Base-by-base conservation (phyloP, 2,888 invertebrate genomes). In the Ashinkailepas kermadecensis region DNA sequence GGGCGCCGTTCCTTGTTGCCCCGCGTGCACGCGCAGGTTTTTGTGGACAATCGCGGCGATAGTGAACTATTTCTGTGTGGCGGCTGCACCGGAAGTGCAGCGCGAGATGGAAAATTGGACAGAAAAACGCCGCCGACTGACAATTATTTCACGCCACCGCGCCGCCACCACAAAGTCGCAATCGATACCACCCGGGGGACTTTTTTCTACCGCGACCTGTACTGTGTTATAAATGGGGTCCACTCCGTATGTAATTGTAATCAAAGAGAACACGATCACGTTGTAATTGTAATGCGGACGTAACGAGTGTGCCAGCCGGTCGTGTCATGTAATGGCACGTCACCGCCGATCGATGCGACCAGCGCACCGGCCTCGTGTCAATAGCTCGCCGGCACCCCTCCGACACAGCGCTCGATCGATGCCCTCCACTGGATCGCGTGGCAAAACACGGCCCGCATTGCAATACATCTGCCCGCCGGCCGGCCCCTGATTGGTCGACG, bases 361-460 rank as follows among this genome's bases (percentile, higher is more conserved):
- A 8, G 39, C 21, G 74, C 23, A 23, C 74, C 21, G 74, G 54
- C 21, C 56, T 54, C 74, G 74, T 74, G 54, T 56, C 74, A 74
- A 74, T 74, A 74, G 54, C 54, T 54, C 70, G 15, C 70, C 70
- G 54, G 7, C 54, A 18, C 21, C 74, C 74, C 74, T 10, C 54
- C 74, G 59, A 59, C 18, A 9, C 21, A 0, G 54, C 74, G 54
- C 54, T 56, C 56, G 56, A 74, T 74, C 74, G 74, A 74, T 74
- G 6, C 56, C 15, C 70, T 54, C 74, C 9, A 15, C 12, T 4
- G 39, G 59, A 59, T 11, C 11, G 59, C 59, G 18, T 18, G 56
- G 56, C 74, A 15, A 54, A 54, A 56, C 74, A 56, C 59, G 59
- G 65, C 74, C 74, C 74, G 74, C 74, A 74, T 74, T 74, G 74